phyloP scores from a whole-genome alignment of 1,140 invertebrate genomes.

The Gerris buenoi region DNA sequence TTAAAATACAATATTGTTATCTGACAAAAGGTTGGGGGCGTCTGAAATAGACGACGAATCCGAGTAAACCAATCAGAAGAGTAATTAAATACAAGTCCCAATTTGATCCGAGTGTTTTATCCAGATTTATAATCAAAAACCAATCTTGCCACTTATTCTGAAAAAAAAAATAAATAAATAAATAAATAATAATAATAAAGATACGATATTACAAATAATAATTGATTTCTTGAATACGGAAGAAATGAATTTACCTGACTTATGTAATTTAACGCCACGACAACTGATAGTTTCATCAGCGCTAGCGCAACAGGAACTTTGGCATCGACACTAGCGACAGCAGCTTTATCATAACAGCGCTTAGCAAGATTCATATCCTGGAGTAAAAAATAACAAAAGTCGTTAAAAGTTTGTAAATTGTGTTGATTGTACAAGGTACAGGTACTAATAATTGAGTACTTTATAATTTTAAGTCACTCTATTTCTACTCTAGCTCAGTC shows the following conservation, averaged over 20 bases:
- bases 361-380: conserved; percentile 66
- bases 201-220: not conserved
- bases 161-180: conserved; percentile 25
- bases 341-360: conserved; percentile 91
- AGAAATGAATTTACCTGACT: conserved; percentile 42
- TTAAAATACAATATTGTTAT: conserved; percentile 12
- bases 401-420: not conserved
- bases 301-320: conserved; percentile 87
- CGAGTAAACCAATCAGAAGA: conserved; percentile 62
- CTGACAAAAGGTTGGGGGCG: conserved; percentile 14
- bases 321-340: conserved; percentile 85
- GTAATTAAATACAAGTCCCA: conserved; percentile 91
- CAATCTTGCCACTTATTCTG: conserved; percentile 44
- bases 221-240: not conserved
- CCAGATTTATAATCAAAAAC: conserved; percentile 43
- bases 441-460: too few species aligned
- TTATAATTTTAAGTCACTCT: too few species aligned
- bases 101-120: conserved; percentile 58
- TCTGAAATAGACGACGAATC: conserved; percentile 50
- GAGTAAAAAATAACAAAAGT: conserved; percentile 24
- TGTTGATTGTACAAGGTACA: not conserved
- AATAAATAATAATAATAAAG: not conserved
- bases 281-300: conserved; percentile 68
- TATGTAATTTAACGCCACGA: conserved; percentile 56
- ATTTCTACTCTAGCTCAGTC: too few species aligned